Evolutionary conservation across 2,113 vertebrate species (phyloP), one percentile per base, ranked within the genome.

Genomic region (Gyps fulvus): DNA sequence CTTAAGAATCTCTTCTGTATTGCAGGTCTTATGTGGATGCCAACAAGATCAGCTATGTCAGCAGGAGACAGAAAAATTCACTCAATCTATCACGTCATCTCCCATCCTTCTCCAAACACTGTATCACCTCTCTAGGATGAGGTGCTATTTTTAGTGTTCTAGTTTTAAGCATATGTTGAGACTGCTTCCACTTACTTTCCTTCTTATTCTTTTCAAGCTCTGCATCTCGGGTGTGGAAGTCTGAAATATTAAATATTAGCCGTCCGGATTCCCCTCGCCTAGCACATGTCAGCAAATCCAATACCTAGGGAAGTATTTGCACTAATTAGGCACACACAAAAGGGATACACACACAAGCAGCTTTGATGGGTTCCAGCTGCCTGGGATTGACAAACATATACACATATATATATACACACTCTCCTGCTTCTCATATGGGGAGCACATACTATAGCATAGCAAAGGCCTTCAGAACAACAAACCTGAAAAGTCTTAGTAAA

Each of bases 241-340:
- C 71, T 92, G 77, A 91, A 74, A 81, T 58, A 69, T 8, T 50
- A 49, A 67, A 54, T 34, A 69, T 23, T 65, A 83, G 40, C 54
- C 65, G 54, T 43, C 40, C 0, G 0, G 25, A 65, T 76, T 83
- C 40, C 63, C 34, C 58, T 69, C 0, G 0, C 57, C 40, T 62
- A 61, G 49, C 36, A 81, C 8, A 4, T 10, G 6, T 26, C 52
- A 67, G 29, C 58, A 57, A 83, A 70, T 58, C 67, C 52, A 62
- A 31, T 78, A 59, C 13, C 42, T 70, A 36, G 52, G 69, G 78
- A 86, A 72, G 16, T 23, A 15, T 74, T 86, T 77, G 70, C 45
- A 49, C 36, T 83, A 27, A 31, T 89, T 74, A 70, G 57, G 36
- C 29, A 71, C 36, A 25, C 22, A 22, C 31, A 77, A 55, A 34